Evolutionary conservation across 2,113 vertebrate species (phyloP), one percentile per base, ranked within the genome.

Genomic region (Vimba vimba): DNA sequence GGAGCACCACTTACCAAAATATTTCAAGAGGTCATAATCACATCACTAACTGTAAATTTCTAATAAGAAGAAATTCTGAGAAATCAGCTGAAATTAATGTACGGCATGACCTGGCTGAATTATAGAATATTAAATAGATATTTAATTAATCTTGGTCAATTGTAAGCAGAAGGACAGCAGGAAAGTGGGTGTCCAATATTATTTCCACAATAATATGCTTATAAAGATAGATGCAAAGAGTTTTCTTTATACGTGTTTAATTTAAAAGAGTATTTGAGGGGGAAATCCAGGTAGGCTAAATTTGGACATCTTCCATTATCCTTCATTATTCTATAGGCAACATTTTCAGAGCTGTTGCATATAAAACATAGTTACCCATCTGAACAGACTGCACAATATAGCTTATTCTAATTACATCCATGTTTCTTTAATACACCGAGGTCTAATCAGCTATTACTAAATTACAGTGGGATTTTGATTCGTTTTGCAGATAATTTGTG

Each of bases 381-480:
- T 88, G 92, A 94, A 95, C 95, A 95, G 94, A 95, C 94, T 94
- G 93, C 94, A 95, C 79, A 95, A 95, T 94, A 96, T 69, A 39
- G 75, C 45, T 55, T 94, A 94, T 94, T 91, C 93, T 96, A 94
- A 94, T 94, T 95, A 96, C 95, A 93, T 94, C 93, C 83, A 73
- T 81, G 62, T 91, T 91, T 95, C 95, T 95, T 95, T 95, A 95
- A 91, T 94, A 95, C 76, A 74, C 62, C 60, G 62, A 95, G 93
- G 95, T 95, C 94, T 97, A 97, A 97, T 97, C 96, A 96, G 95
- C 94, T 95, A 96, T 97, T 97, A 97, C 95, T 95, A 96, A 96
- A 97, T 97, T 96, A 96, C 96, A 95, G 94, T 95, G 92, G 86
- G 75, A 95, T 96, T 77, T 96, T 94, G 94, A 96, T 95, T 96